Conservation (phyloP, 2,113 vertebrate species). For the Diadophis punctatus region DNA sequence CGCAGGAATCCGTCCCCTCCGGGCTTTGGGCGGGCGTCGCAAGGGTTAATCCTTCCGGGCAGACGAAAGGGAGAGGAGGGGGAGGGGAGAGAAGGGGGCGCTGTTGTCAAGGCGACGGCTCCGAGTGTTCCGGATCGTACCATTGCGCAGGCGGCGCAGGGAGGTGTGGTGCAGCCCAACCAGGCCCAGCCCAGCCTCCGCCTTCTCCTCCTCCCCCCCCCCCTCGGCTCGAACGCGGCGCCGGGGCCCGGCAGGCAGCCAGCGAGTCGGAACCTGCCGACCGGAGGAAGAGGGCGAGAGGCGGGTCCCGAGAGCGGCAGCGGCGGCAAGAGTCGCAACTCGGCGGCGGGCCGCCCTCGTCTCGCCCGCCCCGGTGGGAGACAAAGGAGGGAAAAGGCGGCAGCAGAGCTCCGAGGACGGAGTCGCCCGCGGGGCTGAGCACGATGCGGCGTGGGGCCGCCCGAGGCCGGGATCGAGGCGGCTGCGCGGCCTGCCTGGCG, state of each 20-base stretch:
- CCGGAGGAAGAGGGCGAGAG: background rate
- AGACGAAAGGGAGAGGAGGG: background rate
- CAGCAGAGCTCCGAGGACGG: background rate
- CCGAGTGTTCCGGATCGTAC: conserved; percentile 47
- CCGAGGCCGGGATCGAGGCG: conserved; percentile 4
- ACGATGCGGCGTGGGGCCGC: conserved; percentile 30
- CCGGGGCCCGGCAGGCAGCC: conserved; percentile 33
- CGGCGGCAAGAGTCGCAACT: conserved; percentile 7
- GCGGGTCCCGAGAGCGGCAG: background rate
- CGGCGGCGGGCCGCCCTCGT: background rate
- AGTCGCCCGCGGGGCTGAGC: conserved; percentile 17
- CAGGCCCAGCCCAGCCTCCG: conserved; percentile 17
- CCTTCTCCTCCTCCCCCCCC: background rate
- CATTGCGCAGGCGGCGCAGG: conserved; percentile 32
- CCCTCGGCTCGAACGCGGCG: conserved; percentile 32
- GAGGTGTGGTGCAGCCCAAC: background rate
- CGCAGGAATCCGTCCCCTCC: background rate
- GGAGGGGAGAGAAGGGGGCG: background rate
- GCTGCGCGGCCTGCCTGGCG: conserved; percentile 34
- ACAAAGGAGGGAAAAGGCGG: conserved; percentile 33
- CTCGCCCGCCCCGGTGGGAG: conserved; percentile 3
- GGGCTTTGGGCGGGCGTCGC: background rate
- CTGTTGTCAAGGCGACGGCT: conserved; percentile 51
- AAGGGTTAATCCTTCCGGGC: conserved; percentile 18
- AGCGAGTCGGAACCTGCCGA: conserved; percentile 10